Base-by-base conservation (phyloP, 1,140 invertebrate species). In the Anagrus nilaparvatae region DNA sequence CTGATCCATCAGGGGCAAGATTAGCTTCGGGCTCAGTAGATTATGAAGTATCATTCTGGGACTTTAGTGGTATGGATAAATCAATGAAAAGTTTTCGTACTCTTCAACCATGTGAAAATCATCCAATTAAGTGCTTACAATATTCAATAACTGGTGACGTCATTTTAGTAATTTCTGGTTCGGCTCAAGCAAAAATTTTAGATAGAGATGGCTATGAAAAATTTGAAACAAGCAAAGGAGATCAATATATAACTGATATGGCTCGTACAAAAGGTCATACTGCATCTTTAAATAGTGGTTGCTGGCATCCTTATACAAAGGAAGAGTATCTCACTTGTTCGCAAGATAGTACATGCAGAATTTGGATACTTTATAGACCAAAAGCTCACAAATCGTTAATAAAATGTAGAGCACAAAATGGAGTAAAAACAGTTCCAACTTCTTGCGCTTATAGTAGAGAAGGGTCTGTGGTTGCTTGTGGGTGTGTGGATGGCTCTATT, bases 31-130 rank as follows among this genome's bases (percentile, higher is more conserved):
- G 95, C 8, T 87, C 85, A 5, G 78, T 90, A 18, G 93, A 98
- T 59, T 99, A 97, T 67, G 90, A 97, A 51, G 83, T 99, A 1
- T 84, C 83, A 43, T 87, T 98, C 49, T 99, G 91, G 90, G 95
- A 99, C 68, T 99, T 98, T 74, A 85, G 89, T 42, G 94, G 94
- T 7, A 97, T 99, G 92, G 93, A 98, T 64, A 76, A 84, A 0
- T 79, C 82, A 1, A 74, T 96, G 67, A 76, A 84, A 37, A 87
- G 87, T 48, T 98, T 97, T 59, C 75, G 95, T n/a, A 87, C 83
- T 1, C 65, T 97, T 6, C 79, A 85, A 49, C 95, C 95, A 0
- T 95, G 89, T 65, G 94, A 97, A 63, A 90, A 92, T 58, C 90
- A 99, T 68, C 89, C 90, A 0, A 94, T 99, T 24, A 84, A 84